Evolutionary conservation across 2,797 vertebrate species (phyloP).

Genomic region (Pangasius sanitwongsei): DNA sequence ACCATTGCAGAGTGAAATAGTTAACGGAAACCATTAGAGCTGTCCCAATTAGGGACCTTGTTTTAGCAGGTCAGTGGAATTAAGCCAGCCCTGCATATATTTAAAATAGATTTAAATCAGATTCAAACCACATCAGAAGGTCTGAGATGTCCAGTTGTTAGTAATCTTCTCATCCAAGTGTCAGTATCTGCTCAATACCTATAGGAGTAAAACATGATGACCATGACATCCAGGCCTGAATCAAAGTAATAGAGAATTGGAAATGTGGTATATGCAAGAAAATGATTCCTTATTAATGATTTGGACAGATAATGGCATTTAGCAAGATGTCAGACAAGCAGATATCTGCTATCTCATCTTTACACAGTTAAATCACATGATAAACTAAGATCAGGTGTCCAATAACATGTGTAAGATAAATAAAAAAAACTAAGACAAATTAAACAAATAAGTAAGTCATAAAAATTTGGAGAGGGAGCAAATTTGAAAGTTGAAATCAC

Average conservation of each 20-base stretch:
- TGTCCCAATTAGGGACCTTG: not conserved
- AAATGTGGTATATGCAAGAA: not conserved
- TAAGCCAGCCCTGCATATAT: not conserved
- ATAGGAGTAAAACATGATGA: not conserved
- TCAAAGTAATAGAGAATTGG: not conserved
- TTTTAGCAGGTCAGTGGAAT: not conserved
- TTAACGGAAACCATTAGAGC: slow-evolving; percentile 3
- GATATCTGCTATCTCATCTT: not conserved
- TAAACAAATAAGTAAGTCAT: not conserved
- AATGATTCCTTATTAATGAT: not conserved
- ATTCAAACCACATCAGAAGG: not conserved
- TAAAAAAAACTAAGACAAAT: not conserved
- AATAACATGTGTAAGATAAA: not conserved
- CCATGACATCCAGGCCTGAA: not conserved
- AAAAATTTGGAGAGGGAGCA: not conserved
- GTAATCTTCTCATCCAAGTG: not conserved
- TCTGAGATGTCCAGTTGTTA: not conserved
- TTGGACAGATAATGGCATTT: not conserved
- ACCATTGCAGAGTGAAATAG: not conserved
- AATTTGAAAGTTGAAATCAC: not conserved
- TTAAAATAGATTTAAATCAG: not conserved
- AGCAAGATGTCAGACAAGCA: not conserved
- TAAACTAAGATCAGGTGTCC: not conserved
- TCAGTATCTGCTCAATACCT: not conserved
- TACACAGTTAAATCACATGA: not conserved